Evolutionary conservation across 2,888 invertebrate genomes (phyloP).

Genomic region (Leptinotarsa rubiginosa): DNA sequence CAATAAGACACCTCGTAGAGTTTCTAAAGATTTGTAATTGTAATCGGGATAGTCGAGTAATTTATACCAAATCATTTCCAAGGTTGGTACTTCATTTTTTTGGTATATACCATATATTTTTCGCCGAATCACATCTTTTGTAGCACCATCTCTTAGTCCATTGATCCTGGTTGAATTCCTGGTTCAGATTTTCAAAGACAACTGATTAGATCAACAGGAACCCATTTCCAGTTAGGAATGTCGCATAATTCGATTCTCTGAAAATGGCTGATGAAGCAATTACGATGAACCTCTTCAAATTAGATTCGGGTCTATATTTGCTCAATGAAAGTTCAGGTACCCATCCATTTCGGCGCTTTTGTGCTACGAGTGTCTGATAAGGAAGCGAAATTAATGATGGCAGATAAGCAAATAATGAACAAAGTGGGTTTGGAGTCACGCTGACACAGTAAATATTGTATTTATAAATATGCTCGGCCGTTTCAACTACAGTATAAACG

Average conservation of each 20-base stretch:
- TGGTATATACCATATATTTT: no score
- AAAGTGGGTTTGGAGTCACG: not conserved
- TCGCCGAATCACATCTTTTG: no score
- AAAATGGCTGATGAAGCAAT: not conserved
- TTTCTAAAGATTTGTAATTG: no score
- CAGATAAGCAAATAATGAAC: constrained; percentile 19
- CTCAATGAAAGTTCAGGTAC: not conserved
- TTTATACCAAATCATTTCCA: no score
- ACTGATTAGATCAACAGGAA: no score
- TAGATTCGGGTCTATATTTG: not conserved
- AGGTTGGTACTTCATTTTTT: no score
- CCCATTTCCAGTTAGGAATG: not conserved
- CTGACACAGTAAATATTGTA: constrained; percentile 20
- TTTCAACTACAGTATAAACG: not conserved
- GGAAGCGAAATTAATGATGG: not conserved
- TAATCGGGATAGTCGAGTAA: no score
- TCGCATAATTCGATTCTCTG: not conserved
- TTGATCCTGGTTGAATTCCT: no score
- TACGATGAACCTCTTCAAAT: not conserved
- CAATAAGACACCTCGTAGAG: no score
- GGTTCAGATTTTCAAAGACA: no score
- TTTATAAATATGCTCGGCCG: not conserved
- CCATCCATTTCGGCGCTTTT: not conserved
- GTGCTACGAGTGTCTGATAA: not conserved
- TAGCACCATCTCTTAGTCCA: no score